These are phyloP conservation scores for Capromys pilorides DNA, from an alignment of 2,797 vertebrate species.

Conservation along the genomic window DNA sequence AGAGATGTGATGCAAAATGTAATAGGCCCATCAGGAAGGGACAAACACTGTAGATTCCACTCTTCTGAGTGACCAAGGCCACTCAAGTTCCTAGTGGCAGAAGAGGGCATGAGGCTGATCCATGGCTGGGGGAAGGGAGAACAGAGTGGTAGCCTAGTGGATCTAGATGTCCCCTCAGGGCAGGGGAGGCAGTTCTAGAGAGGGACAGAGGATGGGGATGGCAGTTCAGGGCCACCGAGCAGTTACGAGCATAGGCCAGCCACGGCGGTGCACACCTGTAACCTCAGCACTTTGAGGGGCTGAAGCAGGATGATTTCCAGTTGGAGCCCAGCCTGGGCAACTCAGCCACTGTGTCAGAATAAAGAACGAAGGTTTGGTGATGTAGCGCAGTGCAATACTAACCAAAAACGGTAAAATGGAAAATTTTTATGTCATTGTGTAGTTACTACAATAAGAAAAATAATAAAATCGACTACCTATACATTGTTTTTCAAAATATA, in stretches of 20 bases:
- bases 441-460: background rate
- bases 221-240: background rate
- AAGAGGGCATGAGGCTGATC: background rate
- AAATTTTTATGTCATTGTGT: background rate
- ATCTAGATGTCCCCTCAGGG: background rate
- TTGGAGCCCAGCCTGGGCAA: background rate
- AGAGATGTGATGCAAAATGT: background rate
- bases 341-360: background rate
- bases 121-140: rapidly evolving
- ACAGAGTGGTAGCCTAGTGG: background rate
- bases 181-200: background rate
- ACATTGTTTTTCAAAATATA: background rate
- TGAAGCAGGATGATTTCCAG: background rate
- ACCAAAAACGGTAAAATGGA: background rate
- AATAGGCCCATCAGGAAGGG: background rate
- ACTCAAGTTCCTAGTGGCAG: background rate
- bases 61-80: background rate
- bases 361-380: background rate
- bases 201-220: background rate
- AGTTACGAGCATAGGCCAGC: background rate
- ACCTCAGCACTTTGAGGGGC: background rate
- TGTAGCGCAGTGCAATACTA: background rate
- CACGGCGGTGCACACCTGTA: background rate
- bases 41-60: background rate
- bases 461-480: background rate